Base-by-base conservation (phyloP, 2,888 invertebrate genomes). In the Orthosia incerta region DNA sequence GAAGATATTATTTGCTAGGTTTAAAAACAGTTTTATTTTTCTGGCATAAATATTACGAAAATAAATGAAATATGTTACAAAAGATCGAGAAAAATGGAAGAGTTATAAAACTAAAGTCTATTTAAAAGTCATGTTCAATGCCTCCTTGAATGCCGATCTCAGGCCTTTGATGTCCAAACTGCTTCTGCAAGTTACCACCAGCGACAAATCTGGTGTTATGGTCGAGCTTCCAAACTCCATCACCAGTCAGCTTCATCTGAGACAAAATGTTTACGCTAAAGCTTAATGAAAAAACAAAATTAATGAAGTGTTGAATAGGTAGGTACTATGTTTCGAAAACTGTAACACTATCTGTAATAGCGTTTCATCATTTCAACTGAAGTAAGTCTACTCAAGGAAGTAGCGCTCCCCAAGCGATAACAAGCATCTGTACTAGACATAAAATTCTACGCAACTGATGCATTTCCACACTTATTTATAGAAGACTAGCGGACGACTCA, bases 201-300 rank as follows among this genome's bases (percentile, higher is more conserved):
- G 89, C 88, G 0, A 89, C 87, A 0, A 92, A 53, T 5, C 83
- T 83, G 0, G 92, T 90, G 69, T 91, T 89, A 68, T 91, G 91
- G 67, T 90, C 91, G 0, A 90, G 51, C 55, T 91, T 89, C 93
- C 93, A 93, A 0, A 88, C 85, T 20, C 91, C 92, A 3, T 90
- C 90, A 13, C 89, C 91, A 0, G 86, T 86, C 0, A 89, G 88
- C 13, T 81, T 81, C 48, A 91, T 68, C 93, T 93, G 76, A 4
- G 82, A 86, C 18, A 9, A 0, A 1, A 20, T 51, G n/a, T 16
- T n/a, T 18, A 18, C 0, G 11, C 12, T 53, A 0, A 5, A 13
- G 1, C 1, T 46, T 45, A 12, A 18, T 18, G 4, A 3, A 0
- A 16, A 23, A 4, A n/a, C 4, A 2, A 11, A 48, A 15, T 4